phyloP scores from a whole-genome alignment of 2,113 vertebrate genomes.

The Morphnarchus princeps region DNA sequence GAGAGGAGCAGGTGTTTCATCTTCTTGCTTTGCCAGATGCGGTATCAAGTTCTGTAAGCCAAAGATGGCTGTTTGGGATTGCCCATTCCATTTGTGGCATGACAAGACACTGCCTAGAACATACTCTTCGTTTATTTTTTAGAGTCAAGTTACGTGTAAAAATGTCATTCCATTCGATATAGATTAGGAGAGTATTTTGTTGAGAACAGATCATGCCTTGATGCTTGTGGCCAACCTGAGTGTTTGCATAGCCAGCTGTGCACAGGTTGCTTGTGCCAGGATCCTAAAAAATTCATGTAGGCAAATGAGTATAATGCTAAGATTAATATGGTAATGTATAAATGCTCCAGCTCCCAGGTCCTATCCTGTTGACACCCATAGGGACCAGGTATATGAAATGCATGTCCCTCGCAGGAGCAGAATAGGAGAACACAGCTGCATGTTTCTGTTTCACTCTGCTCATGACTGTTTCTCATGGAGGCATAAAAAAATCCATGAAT shows the following conservation, averaged over 20 bases:
- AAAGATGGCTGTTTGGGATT: neutral
- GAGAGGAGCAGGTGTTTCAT: neutral
- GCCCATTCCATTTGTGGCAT: neutral
- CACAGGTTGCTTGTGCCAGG: neutral
- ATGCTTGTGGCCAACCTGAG: neutral
- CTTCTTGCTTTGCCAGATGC: neutral
- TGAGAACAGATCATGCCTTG: neutral
- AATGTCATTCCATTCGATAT: neutral
- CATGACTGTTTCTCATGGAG: neutral
- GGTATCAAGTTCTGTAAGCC: neutral
- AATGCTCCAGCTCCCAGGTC: neutral
- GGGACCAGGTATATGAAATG: neutral
- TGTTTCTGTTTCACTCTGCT: neutral
- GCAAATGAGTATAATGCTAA: neutral
- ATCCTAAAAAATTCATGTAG: neutral
- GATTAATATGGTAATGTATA: neutral
- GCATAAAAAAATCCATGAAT: neutral
- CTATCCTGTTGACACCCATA: neutral
- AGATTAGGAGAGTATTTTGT: neutral
- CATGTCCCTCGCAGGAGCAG: neutral
- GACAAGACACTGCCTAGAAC: neutral
- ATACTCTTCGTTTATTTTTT: neutral
- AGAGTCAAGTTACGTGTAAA: neutral
- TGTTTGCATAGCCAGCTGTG: neutral
- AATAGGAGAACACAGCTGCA: neutral